Base-by-base conservation (phyloP, 2,797 vertebrate species). In the Myiotriccus ornatus region DNA sequence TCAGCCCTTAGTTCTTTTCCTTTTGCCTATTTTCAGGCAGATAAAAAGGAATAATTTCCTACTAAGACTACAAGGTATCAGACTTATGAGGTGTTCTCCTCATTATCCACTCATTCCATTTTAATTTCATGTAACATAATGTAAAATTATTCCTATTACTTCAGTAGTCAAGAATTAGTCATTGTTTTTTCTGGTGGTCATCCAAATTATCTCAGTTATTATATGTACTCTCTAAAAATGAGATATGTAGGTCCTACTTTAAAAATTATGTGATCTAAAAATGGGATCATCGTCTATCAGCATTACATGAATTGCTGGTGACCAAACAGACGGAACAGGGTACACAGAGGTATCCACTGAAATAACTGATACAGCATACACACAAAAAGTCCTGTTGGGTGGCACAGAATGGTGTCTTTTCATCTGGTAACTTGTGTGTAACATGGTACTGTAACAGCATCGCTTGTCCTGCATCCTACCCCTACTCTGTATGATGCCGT, bases 281-380 rank as follows among this genome's bases (percentile, higher is more conserved):
- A 47, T 7, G 14, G 9, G 25, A 53, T 70, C 0, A 0, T 9
- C 8, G 6, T 63, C 30, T 76, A 11, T 30, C 32, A 46, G 47
- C 41, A 28, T 50, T 64, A 67, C 20, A 27, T 39, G 27, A 79
- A 57, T 27, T 71, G 30, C 35, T 53, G n/a, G 35, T 71, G 47
- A 63, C 27, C 34, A 67, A 62, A 68, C 1, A 47, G 13, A 59
- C 10, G 12, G 21, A 73, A 60, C 6, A 71, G 10, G 16, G 12
- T 44, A 15, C 41, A 35, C 21, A 18, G 35, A 70, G 14, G 17
- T 21, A 63, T 7, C 10, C 55, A 20, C 24, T 60, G 41, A 32
- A 81, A 78, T 25, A 41, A 25, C 8, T 35, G 25, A 7, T 47
- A 46, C 32, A 79, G 9, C 28, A 41, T 2, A 28, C 1, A 6